Evolutionary conservation across 2,888 invertebrate genomes (phyloP).

Genomic region (Miltochrista miniata): DNA sequence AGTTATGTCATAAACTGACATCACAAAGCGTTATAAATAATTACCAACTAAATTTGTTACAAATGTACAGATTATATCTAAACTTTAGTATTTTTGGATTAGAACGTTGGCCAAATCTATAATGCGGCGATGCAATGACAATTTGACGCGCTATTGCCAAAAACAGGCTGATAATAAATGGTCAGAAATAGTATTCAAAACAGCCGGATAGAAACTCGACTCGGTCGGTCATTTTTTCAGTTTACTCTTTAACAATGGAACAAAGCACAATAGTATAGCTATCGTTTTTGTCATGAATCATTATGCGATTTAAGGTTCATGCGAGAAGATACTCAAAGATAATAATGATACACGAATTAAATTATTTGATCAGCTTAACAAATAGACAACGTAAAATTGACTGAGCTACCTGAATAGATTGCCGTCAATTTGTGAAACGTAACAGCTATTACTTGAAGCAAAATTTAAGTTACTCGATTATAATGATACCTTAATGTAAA

Average conservation of each 20-base stretch:
- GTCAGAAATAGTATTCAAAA: constrained; percentile 5
- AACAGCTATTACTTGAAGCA: not conserved
- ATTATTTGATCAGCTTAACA: constrained; percentile 6
- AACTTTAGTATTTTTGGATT: no score
- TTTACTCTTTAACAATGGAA: constrained; percentile 33
- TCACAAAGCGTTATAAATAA: no score
- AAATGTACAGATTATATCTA: no score
- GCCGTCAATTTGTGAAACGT: not conserved
- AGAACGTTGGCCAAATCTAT: no score
- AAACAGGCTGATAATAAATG: not conserved
- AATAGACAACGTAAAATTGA: constrained; percentile 1
- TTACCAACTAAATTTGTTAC: no score
- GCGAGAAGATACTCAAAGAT: constrained; percentile 27
- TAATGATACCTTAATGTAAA: not conserved
- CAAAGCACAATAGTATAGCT: constrained; percentile 38
- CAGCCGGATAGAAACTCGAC: constrained; percentile 19
- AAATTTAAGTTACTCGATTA: not conserved
- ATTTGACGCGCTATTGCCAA: no score
- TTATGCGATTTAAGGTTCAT: constrained; percentile 21
- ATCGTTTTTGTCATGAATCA: constrained; percentile 33
- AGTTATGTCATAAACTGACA: no score
- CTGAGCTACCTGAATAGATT: constrained; percentile 1
- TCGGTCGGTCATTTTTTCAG: constrained; percentile 31
- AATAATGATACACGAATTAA: not conserved
- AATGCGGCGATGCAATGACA: no score